Conservation (phyloP, 1,140 invertebrate genomes). For the Drosophila nigromelanica region DNA sequence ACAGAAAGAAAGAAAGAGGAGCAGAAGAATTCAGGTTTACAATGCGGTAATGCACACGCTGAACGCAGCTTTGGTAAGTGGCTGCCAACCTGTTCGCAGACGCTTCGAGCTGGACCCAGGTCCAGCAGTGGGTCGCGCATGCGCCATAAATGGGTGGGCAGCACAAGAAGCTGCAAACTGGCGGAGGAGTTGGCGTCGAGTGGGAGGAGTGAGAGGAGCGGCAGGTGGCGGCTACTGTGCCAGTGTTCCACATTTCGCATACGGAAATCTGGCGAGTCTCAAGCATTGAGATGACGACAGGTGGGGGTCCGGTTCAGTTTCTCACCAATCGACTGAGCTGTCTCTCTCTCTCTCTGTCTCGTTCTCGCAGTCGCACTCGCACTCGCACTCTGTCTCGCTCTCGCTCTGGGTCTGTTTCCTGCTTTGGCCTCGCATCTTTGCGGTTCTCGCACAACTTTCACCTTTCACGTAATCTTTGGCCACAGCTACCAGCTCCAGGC, state of each 20-base stretch:
- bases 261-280: conserved; percentile 66
- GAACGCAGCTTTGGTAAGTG: background rate
- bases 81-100: conserved; percentile 26
- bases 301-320: conserved; percentile 67
- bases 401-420: conserved; percentile 20
- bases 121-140: conserved; percentile 33
- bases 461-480: conserved; percentile 76
- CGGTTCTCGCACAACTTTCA: conserved; percentile 80
- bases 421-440: conserved; percentile 52
- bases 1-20: conserved; percentile 44
- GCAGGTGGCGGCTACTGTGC: conserved; percentile 56
- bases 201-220: background rate
- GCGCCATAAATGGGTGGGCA: conserved; percentile 42
- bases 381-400: background rate
- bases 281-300: conserved; percentile 44
- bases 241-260: conserved; percentile 79
- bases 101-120: conserved; percentile 7
- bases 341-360: conserved; percentile 18
- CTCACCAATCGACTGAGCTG: conserved; percentile 56
- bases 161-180: conserved; percentile 23
- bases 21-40: conserved; percentile 77
- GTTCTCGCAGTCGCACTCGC: conserved; percentile 6
- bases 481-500: conserved; percentile 11
- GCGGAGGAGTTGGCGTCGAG: conserved; percentile 6
- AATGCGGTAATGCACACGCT: conserved; percentile 75